A percentile compares a stretch with the other conserved stretches of the same genome.
Evolutionary conservation across 2,888 invertebrate species (phyloP).

Genomic region (Petrophora chlorosata): DNA sequence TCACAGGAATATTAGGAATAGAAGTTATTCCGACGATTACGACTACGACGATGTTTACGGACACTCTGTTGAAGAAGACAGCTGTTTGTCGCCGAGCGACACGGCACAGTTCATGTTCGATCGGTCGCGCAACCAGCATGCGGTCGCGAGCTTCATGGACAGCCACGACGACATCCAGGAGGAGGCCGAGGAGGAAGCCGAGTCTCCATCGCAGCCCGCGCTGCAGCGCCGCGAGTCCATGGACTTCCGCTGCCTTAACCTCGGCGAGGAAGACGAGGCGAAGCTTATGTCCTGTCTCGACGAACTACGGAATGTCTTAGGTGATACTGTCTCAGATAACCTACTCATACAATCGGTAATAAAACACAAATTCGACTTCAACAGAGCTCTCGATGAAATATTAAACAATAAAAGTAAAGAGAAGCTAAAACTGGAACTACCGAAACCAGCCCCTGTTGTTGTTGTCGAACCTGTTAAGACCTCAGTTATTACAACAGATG

Average conservation of each 20-base stretch:
- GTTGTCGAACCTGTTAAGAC: slow-evolving; percentile 57
- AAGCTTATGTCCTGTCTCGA: slow-evolving; percentile 93
- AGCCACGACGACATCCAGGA: slow-evolving; percentile 90
- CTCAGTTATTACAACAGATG: slow-evolving; percentile 53
- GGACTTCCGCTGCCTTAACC: slow-evolving; percentile 73
- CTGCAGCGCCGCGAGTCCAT: slow-evolving; percentile 72
- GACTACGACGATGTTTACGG: slow-evolving; percentile 97
- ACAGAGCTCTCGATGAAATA: slow-evolving; percentile 89
- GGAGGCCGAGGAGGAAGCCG: slow-evolving; percentile 79
- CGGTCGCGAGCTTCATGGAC: slow-evolving; percentile 90
- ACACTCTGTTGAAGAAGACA: slow-evolving; percentile 96
- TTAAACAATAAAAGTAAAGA: slow-evolving; percentile 72
- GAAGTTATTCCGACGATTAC: slow-evolving; percentile 95
- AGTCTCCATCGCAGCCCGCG: slow-evolving; percentile 45
- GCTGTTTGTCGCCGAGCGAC: slow-evolving; percentile 95
- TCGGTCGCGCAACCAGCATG: slow-evolving; percentile 88
- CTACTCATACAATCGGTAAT: slow-evolving; percentile 89
- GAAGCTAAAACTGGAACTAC: slow-evolving; percentile 44
- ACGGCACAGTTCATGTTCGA: slow-evolving; percentile 93
- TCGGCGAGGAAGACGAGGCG: slow-evolving; percentile 88
- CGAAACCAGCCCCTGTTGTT: slow-evolving; percentile 47
- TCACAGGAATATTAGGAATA: slow-evolving; percentile 92
- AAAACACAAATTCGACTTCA: slow-evolving; percentile 88
- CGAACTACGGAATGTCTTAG: slow-evolving; percentile 90
- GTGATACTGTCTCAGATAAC: slow-evolving; percentile 89